phyloP scores from a whole-genome alignment of 2,113 vertebrate species.

The Vicugna pacos region DNA sequence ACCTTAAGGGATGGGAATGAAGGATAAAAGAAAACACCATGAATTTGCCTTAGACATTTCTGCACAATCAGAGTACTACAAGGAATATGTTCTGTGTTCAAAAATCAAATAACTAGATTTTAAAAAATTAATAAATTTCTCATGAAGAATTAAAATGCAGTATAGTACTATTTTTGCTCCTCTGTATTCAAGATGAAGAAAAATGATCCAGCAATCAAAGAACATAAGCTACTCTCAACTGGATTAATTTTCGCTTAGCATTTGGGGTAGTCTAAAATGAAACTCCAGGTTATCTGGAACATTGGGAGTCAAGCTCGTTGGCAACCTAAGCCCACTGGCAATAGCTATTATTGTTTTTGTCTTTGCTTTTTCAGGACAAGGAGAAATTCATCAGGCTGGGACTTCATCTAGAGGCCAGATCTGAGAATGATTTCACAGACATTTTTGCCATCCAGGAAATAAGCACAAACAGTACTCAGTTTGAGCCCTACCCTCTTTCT shows the following conservation, averaged over 20 bases:
- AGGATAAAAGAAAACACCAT: not conserved
- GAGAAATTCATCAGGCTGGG: not conserved
- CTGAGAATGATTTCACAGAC: slow-evolving; percentile 57
- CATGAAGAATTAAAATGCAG: not conserved
- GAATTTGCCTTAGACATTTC: not conserved
- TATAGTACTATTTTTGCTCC: not conserved
- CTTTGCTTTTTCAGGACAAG: slow-evolving; percentile 38
- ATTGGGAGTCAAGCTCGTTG: no score
- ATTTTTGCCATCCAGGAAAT: slow-evolving; percentile 57
- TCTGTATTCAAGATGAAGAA: not conserved
- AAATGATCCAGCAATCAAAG: not conserved
- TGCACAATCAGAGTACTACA: not conserved
- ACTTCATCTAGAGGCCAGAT: not conserved
- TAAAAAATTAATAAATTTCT: not conserved
- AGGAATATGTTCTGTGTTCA: not conserved
- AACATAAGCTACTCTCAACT: not conserved
- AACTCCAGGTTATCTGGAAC: not conserved
- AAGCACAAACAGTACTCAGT: not conserved
- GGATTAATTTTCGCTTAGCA: not conserved
- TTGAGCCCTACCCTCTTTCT: accelerated
- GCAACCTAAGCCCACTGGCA: not conserved
- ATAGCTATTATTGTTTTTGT: not conserved
- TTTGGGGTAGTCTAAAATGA: not conserved
- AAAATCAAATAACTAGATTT: not conserved
- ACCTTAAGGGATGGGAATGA: not conserved